phyloP scores from a whole-genome alignment of 1,140 invertebrate species.

The Diploscapter pachys region DNA sequence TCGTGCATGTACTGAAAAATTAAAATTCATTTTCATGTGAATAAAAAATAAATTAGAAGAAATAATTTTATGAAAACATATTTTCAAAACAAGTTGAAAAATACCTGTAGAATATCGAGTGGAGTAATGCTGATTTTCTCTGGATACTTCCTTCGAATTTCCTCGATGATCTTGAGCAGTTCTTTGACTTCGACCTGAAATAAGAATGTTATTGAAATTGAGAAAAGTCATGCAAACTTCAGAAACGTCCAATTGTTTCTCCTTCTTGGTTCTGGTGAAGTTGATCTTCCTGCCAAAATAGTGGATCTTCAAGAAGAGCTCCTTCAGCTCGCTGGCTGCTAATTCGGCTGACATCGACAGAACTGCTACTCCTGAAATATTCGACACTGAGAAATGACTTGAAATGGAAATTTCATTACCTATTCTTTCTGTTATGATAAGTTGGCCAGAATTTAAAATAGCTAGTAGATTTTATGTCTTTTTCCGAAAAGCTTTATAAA shows the following conservation, averaged over 20 bases:
- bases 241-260: constrained; percentile 48
- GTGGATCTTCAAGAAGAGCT: constrained; percentile 56
- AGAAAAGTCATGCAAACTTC: not conserved
- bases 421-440: too few species aligned
- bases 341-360: constrained; percentile 58
- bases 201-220: constrained; percentile 11
- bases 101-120: constrained; percentile 52
- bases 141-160: constrained; percentile 55
- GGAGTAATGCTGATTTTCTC: constrained; percentile 57
- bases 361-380: constrained; percentile 50
- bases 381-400: constrained; percentile 8
- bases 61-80: not conserved
- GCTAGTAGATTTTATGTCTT: not conserved
- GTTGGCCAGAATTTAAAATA: not conserved
- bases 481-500: not conserved
- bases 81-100: constrained; percentile 5
- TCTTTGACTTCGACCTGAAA: constrained; percentile 55
- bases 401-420: constrained; percentile 9
- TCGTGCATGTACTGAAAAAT: constrained; percentile 55
- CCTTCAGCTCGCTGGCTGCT: constrained; percentile 54
- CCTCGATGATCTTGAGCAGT: constrained; percentile 53
- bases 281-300: constrained; percentile 58
- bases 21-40: not conserved
- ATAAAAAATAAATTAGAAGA: not conserved
- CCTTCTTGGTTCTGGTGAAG: constrained; percentile 50